These are phyloP conservation scores for Bombus waltoni DNA, from an alignment of 1,140 invertebrate species.

Conservation along the genomic window DNA sequence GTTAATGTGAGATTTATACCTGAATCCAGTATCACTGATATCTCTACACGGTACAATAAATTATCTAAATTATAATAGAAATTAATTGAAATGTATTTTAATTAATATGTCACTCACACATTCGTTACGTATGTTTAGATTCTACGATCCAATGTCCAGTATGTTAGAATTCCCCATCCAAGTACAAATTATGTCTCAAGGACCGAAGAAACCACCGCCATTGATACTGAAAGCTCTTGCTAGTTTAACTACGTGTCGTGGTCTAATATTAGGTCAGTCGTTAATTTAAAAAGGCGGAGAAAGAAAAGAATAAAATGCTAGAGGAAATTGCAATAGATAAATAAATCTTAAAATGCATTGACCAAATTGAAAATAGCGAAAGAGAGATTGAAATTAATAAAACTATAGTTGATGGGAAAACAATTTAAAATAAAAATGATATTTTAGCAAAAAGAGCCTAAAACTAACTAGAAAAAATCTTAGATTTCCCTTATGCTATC, in stretches of 20 bases:
- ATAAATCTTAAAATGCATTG: neutral
- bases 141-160: neutral
- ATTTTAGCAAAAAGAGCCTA: too few species aligned
- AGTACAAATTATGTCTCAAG: neutral
- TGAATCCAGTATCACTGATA: neutral
- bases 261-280: slow-evolving; percentile 10
- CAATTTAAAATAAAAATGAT: too few species aligned
- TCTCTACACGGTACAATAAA: neutral
- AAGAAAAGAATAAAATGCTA: too few species aligned
- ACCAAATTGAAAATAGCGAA: neutral
- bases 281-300: neutral
- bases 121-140: neutral
- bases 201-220: neutral
- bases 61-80: neutral
- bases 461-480: too few species aligned
- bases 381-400: neutral
- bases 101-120: neutral
- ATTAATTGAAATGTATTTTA: neutral
- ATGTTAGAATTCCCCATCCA: slow-evolving; percentile 21
- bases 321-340: neutral
- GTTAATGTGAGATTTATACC: slow-evolving; percentile 14
- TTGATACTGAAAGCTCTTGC: slow-evolving; percentile 19
- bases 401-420: neutral
- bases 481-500: neutral
- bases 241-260: slow-evolving; percentile 7